Conservation (phyloP, 2,113 vertebrate genomes). For the Oncorhynchus gorbuscha region DNA sequence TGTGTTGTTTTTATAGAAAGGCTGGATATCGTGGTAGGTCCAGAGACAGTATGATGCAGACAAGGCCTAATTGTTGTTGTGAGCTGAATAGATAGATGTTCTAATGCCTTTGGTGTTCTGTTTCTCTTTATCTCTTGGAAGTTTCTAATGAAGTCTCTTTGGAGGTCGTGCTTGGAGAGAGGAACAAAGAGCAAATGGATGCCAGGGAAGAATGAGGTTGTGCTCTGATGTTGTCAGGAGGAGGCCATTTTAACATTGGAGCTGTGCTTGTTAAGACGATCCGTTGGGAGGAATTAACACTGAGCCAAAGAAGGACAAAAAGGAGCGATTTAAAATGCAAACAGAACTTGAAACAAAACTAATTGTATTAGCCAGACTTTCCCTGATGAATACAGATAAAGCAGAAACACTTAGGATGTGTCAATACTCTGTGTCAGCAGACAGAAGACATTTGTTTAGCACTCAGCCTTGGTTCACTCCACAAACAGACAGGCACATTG, state of each 20-base stretch:
- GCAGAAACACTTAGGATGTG: slow-evolving; percentile 46
- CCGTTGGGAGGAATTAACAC: slow-evolving; percentile 34
- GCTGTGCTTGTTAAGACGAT: slow-evolving; percentile 51
- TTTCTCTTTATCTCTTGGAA: slow-evolving; percentile 39
- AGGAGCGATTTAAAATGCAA: slow-evolving; percentile 50
- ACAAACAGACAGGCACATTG: slow-evolving; percentile 28
- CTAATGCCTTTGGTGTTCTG: slow-evolving; percentile 26
- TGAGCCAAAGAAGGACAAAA: not conserved
- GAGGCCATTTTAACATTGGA: slow-evolving; percentile 34
- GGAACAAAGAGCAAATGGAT: slow-evolving; percentile 28
- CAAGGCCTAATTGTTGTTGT: slow-evolving; percentile 18
- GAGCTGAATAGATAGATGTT: slow-evolving; percentile 25
- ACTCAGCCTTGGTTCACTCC: slow-evolving; percentile 22
- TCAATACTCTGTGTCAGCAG: slow-evolving; percentile 52
- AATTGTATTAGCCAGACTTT: slow-evolving; percentile 58
- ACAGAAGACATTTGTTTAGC: slow-evolving; percentile 35
- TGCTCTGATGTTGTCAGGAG: slow-evolving; percentile 21
- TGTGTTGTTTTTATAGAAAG: slow-evolving; percentile 1
- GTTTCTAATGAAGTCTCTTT: slow-evolving; percentile 34
- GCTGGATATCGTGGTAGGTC: slow-evolving; percentile 14
- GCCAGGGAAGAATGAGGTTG: slow-evolving; percentile 14
- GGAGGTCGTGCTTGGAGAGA: slow-evolving; percentile 40
- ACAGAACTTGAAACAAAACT: slow-evolving; percentile 54
- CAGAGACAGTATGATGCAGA: not conserved
- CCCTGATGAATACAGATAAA: slow-evolving; percentile 59